These are phyloP conservation scores for Nephrotoma guestfalica DNA, from an alignment of 2,888 invertebrate species.

Conservation along the genomic window DNA sequence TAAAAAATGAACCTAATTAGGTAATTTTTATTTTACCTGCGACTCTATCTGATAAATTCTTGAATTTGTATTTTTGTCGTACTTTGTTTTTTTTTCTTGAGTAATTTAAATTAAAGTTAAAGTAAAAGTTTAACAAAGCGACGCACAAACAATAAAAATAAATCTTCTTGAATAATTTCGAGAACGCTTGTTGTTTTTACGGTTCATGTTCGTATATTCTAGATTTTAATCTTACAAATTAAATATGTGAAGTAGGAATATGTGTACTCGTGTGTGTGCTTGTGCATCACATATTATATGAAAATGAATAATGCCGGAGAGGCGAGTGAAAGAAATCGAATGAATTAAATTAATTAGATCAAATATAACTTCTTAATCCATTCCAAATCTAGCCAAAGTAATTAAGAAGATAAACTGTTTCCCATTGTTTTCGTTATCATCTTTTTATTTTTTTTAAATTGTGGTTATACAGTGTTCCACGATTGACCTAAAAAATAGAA, in stretches of 20 bases:
- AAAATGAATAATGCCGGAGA: too few relatives aligned
- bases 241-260: too few relatives aligned
- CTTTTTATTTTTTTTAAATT: neutral
- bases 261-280: too few relatives aligned
- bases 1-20: neutral
- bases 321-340: neutral
- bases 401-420: neutral
- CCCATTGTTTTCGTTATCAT: neutral
- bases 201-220: too few relatives aligned
- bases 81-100: neutral
- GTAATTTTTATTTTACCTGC: neutral
- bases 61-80: neutral
- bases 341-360: neutral
- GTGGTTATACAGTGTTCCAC: neutral
- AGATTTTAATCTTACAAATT: too few relatives aligned
- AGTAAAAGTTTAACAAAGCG: neutral
- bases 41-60: neutral
- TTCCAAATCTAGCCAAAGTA: neutral
- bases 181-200: neutral
- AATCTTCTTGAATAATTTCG: neutral
- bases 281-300: too few relatives aligned
- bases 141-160: neutral
- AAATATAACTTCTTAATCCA: neutral
- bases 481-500: neutral
- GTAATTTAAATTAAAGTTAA: neutral